phyloP scores from a whole-genome alignment of 1,140 invertebrate genomes.

The Oryctes rhinoceros region DNA sequence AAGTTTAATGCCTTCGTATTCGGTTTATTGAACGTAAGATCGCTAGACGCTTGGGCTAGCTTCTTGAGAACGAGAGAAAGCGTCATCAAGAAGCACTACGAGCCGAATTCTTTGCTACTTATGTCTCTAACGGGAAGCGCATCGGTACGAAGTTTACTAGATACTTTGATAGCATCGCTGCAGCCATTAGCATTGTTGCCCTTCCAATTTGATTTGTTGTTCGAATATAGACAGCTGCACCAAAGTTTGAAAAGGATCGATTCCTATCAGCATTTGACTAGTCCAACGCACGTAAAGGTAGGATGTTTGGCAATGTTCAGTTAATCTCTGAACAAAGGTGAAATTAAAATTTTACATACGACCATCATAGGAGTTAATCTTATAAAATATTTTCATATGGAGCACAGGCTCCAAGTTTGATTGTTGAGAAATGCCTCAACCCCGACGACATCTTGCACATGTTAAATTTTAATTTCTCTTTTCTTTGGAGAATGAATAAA shows the following conservation, averaged over 20 bases:
- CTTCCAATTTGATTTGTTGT: constrained; percentile 82
- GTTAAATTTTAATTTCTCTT: too few species aligned
- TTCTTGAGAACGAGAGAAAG: constrained; percentile 84
- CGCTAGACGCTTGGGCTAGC: constrained; percentile 85
- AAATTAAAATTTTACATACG: too few species aligned
- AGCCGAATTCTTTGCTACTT: constrained; percentile 73
- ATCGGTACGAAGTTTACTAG: constrained; percentile 71
- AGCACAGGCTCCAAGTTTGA: too few species aligned
- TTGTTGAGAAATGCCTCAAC: too few species aligned
- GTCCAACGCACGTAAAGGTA: constrained; percentile 58
- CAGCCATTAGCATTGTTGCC: constrained; percentile 79
- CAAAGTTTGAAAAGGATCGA: constrained; percentile 77
- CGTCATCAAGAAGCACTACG: constrained; percentile 83
- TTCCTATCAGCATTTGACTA: constrained; percentile 56
- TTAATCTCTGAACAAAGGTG: too few species aligned
- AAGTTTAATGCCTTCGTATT: constrained; percentile 92
- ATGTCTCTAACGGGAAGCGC: constrained; percentile 72
- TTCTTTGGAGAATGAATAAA: too few species aligned
- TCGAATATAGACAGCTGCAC: constrained; percentile 80
- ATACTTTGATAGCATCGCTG: constrained; percentile 76
- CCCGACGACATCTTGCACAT: too few species aligned
- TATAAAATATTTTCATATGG: too few species aligned
- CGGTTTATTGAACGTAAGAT: constrained; percentile 83
- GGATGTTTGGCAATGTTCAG: neutral
- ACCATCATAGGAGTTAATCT: too few species aligned